Conservation (phyloP, 2,888 invertebrate species). For the Iselma pallidipennis region DNA sequence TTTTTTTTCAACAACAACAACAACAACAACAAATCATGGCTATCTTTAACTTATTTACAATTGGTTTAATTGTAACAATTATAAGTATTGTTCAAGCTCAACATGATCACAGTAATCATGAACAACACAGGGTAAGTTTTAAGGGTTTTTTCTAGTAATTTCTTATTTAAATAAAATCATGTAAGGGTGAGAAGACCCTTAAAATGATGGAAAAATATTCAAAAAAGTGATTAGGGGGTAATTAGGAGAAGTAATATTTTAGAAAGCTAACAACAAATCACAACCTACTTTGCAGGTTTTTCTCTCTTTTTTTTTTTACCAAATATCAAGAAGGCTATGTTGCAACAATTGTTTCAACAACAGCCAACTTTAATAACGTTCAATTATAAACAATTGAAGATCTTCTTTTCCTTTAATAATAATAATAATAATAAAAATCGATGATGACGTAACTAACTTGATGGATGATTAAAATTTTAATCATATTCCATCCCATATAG, state of each 20-base stretch:
- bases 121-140: slow-evolving; percentile 31
- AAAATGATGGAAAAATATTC: neutral
- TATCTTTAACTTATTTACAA: neutral
- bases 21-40: neutral
- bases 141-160: slow-evolving; percentile 1
- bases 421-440: neutral
- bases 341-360: no score
- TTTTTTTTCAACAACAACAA: neutral
- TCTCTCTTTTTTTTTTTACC: neutral
- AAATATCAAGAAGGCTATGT: no score
- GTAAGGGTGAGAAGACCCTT: neutral
- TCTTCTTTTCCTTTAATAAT: no score
- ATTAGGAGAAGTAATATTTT: neutral
- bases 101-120: slow-evolving; percentile 30
- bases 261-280: neutral
- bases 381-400: no score
- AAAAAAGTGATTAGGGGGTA: neutral
- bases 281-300: slow-evolving; percentile 2
- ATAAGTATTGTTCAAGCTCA: slow-evolving; percentile 10
- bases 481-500: neutral
- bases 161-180: neutral
- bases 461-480: neutral
- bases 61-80: neutral
- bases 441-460: neutral
- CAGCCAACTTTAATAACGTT: no score